A percentile compares a stretch with the other conserved stretches of the same genome.
These are phyloP conservation scores for Tapirus terrestris DNA, from an alignment of 2,113 vertebrate genomes.

Conservation along the genomic window DNA sequence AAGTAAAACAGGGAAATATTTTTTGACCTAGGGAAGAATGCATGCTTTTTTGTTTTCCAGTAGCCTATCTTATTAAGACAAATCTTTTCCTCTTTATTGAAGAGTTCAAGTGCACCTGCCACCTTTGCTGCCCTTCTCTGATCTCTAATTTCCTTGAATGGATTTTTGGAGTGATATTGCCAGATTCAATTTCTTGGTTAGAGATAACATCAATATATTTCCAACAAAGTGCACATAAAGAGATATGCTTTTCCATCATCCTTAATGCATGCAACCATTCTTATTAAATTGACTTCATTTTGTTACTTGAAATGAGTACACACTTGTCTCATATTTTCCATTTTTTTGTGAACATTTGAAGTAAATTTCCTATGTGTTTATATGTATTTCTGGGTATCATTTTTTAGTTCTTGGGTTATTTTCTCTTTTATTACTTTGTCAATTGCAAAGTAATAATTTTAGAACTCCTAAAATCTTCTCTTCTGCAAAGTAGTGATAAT, in stretches of 20 bases:
- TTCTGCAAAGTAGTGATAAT: background rate
- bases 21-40: background rate
- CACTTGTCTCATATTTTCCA: background rate
- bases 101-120: background rate
- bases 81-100: background rate
- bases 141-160: background rate
- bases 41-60: background rate
- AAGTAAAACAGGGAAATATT: background rate
- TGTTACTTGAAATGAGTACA: background rate
- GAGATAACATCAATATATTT: background rate
- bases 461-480: background rate
- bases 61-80: background rate
- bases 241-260: background rate
- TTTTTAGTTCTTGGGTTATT: background rate
- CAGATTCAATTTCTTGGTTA: background rate
- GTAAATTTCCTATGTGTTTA: background rate
- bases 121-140: background rate
- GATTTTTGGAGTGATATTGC: background rate
- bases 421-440: background rate
- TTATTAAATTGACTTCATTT: background rate
- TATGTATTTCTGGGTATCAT: background rate
- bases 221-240: background rate
- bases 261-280: background rate
- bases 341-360: background rate
- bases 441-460: background rate